phyloP scores from a whole-genome alignment of 2,113 vertebrate species.

The Irena cyanogastra region DNA sequence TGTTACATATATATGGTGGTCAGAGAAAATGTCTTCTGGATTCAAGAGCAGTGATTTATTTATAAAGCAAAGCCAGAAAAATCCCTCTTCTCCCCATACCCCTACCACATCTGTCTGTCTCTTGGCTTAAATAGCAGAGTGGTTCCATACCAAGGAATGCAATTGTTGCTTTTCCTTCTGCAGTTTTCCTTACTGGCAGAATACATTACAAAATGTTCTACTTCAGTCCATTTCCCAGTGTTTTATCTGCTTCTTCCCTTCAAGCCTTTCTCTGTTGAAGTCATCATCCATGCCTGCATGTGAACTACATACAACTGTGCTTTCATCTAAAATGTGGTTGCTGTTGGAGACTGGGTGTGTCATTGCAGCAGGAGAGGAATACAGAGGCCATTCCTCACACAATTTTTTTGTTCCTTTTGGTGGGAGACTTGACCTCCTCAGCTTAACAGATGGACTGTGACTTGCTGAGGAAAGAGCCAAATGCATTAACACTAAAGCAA shows the following conservation, averaged over 20 bases:
- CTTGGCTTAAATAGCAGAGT: not conserved
- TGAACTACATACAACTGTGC: fast-evolving
- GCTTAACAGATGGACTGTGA: not conserved
- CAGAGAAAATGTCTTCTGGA: conserved; percentile 3
- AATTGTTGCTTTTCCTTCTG: conserved; percentile 14
- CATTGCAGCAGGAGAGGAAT: not conserved
- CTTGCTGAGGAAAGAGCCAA: not conserved
- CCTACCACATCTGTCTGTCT: conserved; percentile 17
- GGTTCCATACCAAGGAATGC: not conserved
- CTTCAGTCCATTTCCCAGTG: not conserved
- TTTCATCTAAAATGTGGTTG: not conserved
- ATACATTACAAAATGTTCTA: not conserved
- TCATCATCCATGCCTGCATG: not conserved
- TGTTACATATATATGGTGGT: not conserved
- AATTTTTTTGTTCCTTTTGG: not conserved
- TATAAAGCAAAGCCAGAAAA: conserved; percentile 41
- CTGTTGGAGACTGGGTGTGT: not conserved
- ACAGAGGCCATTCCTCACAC: not conserved
- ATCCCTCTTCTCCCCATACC: not conserved
- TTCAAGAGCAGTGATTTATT: conserved; percentile 41
- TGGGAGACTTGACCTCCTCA: not conserved
- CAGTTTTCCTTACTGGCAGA: not conserved
- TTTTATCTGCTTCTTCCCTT: not conserved
- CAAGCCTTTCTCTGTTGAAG: not conserved
- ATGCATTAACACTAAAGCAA: not conserved